These are phyloP conservation scores for Trachelus iudaicus DNA, from an alignment of 2,888 invertebrate genomes.

Conservation along the genomic window DNA sequence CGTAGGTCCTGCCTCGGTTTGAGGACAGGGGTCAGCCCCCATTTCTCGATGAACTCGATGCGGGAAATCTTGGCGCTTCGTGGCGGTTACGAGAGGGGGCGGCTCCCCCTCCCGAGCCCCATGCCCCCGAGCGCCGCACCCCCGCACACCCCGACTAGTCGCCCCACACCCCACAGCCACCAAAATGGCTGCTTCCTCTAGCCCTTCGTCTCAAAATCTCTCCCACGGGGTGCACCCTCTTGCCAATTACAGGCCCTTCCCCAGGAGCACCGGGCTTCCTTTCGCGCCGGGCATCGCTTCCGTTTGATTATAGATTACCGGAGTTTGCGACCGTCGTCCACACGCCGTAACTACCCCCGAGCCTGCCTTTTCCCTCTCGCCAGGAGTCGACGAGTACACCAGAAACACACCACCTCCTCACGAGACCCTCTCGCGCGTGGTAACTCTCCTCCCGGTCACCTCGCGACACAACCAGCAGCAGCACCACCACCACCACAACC, in stretches of 20 bases:
- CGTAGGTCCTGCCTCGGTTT: slow-evolving; percentile 93
- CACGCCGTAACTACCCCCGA: slow-evolving; percentile 10
- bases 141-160: slow-evolving; percentile 52
- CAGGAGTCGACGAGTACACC: slow-evolving; percentile 2
- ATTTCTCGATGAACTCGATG: slow-evolving; percentile 97
- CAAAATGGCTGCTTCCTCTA: slow-evolving; percentile 60
- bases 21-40: slow-evolving; percentile 98
- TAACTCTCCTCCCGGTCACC: slow-evolving; percentile 16
- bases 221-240: slow-evolving; percentile 36
- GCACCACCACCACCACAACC: background rate
- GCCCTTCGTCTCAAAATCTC: slow-evolving; percentile 26
- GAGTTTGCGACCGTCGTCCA: slow-evolving; percentile 15
- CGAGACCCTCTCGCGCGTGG: slow-evolving; percentile 12
- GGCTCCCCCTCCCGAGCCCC: slow-evolving; percentile 74
- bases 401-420: slow-evolving; percentile 9
- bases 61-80: slow-evolving; percentile 92
- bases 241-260: slow-evolving; percentile 23
- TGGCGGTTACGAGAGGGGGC: slow-evolving; percentile 71
- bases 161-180: slow-evolving; percentile 49
- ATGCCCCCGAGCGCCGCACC: slow-evolving; percentile 63
- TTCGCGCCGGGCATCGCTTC: slow-evolving; percentile 18
- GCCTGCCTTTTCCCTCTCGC: slow-evolving; percentile 17
- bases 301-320: slow-evolving; percentile 5
- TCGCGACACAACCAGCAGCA: slow-evolving; percentile 23
- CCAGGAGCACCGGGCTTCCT: slow-evolving; percentile 11